phyloP scores from a whole-genome alignment of 1,140 invertebrate genomes.

The Manduca sexta region DNA sequence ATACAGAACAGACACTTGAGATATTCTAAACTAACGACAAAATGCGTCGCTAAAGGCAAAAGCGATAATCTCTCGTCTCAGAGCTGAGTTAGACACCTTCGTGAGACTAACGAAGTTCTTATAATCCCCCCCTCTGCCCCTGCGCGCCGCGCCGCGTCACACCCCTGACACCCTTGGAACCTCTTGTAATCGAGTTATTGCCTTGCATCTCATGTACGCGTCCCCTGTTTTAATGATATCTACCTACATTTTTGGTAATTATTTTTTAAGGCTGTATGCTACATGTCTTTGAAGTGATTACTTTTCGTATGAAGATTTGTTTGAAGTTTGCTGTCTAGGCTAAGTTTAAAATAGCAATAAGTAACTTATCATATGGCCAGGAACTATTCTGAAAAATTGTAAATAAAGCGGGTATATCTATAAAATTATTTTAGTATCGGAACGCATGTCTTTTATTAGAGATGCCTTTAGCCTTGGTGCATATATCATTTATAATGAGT shows the following conservation, averaged over 20 bases:
- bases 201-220: constrained; percentile 44
- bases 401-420: too few species aligned
- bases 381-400: too few species aligned
- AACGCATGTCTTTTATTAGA: too few species aligned
- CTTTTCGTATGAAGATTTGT: too few species aligned
- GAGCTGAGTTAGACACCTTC: constrained; percentile 62
- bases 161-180: constrained; percentile 18
- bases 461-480: too few species aligned
- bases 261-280: constrained; percentile 4
- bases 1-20: too few species aligned
- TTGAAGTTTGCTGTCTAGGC: too few species aligned
- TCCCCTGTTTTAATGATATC: constrained; percentile 30
- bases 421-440: too few species aligned
- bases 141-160: constrained; percentile 20
- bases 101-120: constrained; percentile 67
- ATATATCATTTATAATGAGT: too few species aligned
- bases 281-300: too few species aligned
- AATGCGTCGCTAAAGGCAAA: constrained; percentile 55
- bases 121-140: constrained; percentile 48
- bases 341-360: too few species aligned
- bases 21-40: constrained; percentile 39
- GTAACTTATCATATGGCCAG: too few species aligned
- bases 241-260: constrained; percentile 14
- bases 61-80: constrained; percentile 62
- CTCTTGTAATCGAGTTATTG: constrained; percentile 59